Conservation (phyloP, 2,113 vertebrate species). For the Gopherus evgoodei region DNA sequence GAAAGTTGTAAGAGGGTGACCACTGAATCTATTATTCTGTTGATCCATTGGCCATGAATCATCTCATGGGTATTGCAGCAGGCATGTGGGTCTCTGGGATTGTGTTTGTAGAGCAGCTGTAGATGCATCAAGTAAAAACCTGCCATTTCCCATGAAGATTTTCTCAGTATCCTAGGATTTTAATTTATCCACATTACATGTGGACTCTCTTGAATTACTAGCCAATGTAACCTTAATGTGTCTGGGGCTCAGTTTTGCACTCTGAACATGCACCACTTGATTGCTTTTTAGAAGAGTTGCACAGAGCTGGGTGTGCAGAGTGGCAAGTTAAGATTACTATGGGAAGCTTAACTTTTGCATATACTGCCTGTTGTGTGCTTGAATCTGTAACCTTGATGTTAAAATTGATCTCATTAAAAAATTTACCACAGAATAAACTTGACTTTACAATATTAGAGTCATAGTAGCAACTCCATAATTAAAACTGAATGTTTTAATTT, state of each 20-base stretch:
- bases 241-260: slow-evolving; percentile 5
- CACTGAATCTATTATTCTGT: background rate
- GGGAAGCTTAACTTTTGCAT: slow-evolving; percentile 22
- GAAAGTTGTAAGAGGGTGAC: background rate
- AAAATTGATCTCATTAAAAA: slow-evolving; percentile 62
- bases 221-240: background rate
- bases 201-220: background rate
- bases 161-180: background rate
- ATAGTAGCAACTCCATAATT: slow-evolving; percentile 34
- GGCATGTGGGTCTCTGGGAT: background rate
- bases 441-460: background rate
- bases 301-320: background rate
- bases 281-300: background rate
- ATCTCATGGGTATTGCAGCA: background rate
- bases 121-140: background rate
- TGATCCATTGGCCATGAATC: background rate
- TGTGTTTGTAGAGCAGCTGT: background rate
- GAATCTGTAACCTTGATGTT: slow-evolving; percentile 41
- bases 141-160: background rate
- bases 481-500: slow-evolving; percentile 27
- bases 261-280: background rate
- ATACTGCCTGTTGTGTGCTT: background rate
- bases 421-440: slow-evolving; percentile 45
- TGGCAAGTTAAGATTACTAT: slow-evolving; percentile 6
- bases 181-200: background rate